These are phyloP conservation scores for Girardinus metallicus DNA, from an alignment of 2,797 vertebrate species.

Conservation along the genomic window DNA sequence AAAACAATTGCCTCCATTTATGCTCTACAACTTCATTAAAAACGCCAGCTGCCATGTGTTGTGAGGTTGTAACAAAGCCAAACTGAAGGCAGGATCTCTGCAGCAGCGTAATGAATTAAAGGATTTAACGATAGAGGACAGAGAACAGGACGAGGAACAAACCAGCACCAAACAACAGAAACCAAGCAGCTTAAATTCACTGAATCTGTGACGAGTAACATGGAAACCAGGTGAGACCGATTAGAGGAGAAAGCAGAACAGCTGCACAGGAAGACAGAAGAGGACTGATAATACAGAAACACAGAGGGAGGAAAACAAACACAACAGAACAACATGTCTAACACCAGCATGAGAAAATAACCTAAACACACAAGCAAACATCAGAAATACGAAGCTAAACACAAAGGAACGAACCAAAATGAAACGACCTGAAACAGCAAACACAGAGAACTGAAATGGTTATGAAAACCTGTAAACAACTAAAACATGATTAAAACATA, in stretches of 20 bases:
- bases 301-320: neutral
- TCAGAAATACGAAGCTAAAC: neutral
- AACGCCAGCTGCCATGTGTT: neutral
- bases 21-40: too few relatives aligned
- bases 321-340: neutral
- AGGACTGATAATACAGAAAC: neutral
- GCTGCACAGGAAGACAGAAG: neutral
- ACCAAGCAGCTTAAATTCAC: neutral
- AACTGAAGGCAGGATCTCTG: neutral
- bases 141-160: neutral
- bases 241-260: neutral
- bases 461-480: too few relatives aligned
- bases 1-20: neutral
- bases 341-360: neutral
- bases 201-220: neutral
- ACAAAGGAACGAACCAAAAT: too few relatives aligned
- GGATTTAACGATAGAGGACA: neutral
- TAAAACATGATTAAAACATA: neutral
- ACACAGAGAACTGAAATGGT: too few relatives aligned
- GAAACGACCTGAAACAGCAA: too few relatives aligned
- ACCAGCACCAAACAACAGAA: neutral
- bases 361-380: neutral
- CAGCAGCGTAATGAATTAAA: neutral
- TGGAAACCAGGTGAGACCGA: neutral
- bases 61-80: neutral